Conservation (phyloP, 92 coral and sea anemone species). For the Micromussa lordhowensis region DNA sequence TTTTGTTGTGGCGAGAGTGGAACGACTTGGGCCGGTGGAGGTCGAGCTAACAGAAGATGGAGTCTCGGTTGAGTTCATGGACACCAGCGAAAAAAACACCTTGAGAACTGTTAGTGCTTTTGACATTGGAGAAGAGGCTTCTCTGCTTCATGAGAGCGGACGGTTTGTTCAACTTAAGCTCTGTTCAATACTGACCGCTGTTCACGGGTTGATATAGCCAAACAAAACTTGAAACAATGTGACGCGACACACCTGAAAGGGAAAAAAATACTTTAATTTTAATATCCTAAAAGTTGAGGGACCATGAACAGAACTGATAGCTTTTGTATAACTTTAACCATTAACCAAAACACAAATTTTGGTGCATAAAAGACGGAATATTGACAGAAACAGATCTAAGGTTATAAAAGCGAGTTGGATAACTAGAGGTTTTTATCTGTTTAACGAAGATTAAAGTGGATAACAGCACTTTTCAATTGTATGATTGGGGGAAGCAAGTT, state of each 20-base stretch:
- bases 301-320: not conserved
- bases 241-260: not conserved
- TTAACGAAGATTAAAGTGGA: not conserved
- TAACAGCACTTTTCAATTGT: not conserved
- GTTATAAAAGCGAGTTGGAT: not conserved
- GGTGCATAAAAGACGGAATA: not conserved
- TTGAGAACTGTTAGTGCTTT: constrained; percentile 88
- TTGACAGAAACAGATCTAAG: not conserved
- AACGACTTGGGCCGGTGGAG: constrained; percentile 20
- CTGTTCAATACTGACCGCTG: not conserved
- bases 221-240: not conserved
- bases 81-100: constrained; percentile 85
- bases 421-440: not conserved
- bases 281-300: not conserved
- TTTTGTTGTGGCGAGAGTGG: constrained; percentile 11
- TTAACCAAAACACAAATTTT: not conserved
- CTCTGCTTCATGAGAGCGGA: constrained; percentile 44
- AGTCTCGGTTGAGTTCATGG: constrained; percentile 74
- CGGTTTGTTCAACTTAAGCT: constrained; percentile 25
- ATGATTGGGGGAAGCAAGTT: not conserved
- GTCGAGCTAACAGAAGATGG: constrained; percentile 33
- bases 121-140: constrained; percentile 83
- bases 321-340: not conserved
- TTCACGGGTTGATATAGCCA: not conserved
- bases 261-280: not conserved